Base-by-base conservation (phyloP, 2,888 invertebrate species). In the Phalera bucephala region DNA sequence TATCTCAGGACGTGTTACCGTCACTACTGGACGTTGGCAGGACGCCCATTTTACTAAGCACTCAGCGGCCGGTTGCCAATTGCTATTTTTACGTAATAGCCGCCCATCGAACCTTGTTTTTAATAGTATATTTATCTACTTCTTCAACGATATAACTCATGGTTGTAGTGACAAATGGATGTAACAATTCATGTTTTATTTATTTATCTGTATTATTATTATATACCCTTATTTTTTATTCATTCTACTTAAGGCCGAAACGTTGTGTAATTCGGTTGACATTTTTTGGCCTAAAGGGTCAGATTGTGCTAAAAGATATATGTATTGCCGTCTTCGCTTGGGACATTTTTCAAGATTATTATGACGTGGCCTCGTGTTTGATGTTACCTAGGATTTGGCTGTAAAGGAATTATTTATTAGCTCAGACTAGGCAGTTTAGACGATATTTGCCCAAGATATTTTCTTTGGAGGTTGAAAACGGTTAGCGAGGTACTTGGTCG, bases 121-220 rank as follows among this genome's bases (percentile, higher is more conserved):
- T 35, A 12, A 17, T 23, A 23, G 12, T 8, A 15, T 17, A 31
- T 27, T 12, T 21, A 26, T 19, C n/a, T 21, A 30, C 21, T 13
- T 25, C 25, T 32, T 11, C 19, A n/a, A 23, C 25, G 21, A 32
- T 15, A 35, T 35, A 45, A 36, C 33, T 33, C 42, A 31, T 26
- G 32, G 15, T 44, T 45, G 48, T 44, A 32, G 37, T 60, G 49
- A 63, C 45, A 64, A 62, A 62, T 60, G 50, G 39, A n/a, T 28
- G 28, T 45, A 44, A 39, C 51, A 43, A 34, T 60, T 68, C 64
- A 74, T 75, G 68, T 72, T 52, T 71, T 73, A 73, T 74, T 68
- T 72, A 72, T 63, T 26, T 64, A 51, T 35, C 27, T 45, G 50
- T 41, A 3, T 3, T 17, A 3, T 17, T 17, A 3, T 17, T 17